Conservation (phyloP, 2,888 invertebrate species). For the Dasypolia templi region DNA sequence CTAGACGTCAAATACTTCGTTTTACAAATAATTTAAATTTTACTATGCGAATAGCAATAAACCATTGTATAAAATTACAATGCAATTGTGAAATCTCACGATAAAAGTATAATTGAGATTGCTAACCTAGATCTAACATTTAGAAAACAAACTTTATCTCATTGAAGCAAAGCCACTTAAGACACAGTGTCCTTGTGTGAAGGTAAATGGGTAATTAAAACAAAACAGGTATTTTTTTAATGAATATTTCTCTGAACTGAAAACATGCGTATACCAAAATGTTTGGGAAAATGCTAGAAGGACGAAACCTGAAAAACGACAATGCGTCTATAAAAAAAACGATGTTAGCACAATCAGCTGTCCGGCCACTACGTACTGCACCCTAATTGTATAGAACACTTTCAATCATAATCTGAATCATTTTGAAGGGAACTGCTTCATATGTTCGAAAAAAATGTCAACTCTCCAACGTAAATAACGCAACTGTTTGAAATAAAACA, state of each 20-base stretch:
- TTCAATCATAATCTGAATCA: no score
- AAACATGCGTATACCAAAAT: neutral
- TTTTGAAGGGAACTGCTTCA: no score
- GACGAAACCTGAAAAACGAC: no score
- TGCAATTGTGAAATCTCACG: constrained; percentile 45
- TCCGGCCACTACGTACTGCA: no score
- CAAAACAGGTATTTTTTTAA: neutral
- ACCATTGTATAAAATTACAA: constrained; percentile 55
- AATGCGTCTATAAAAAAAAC: neutral
- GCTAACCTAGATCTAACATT: constrained; percentile 40
- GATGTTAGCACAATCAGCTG: neutral
- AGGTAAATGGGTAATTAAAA: neutral
- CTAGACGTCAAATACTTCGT: constrained; percentile 38
- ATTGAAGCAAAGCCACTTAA: constrained; percentile 14
- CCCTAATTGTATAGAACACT: no score
- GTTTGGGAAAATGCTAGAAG: neutral
- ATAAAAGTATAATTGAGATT: constrained; percentile 52
- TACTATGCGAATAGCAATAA: constrained; percentile 57
- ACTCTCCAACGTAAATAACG: no score
- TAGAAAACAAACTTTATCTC: constrained; percentile 39
- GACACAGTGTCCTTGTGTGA: constrained; percentile 3
- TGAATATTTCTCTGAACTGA: neutral
- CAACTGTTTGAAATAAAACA: no score
- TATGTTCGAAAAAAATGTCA: no score
- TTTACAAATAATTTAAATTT: constrained; percentile 56